Base-by-base conservation (phyloP, 2,113 vertebrate species). In the Grammomys dolichurus region DNA sequence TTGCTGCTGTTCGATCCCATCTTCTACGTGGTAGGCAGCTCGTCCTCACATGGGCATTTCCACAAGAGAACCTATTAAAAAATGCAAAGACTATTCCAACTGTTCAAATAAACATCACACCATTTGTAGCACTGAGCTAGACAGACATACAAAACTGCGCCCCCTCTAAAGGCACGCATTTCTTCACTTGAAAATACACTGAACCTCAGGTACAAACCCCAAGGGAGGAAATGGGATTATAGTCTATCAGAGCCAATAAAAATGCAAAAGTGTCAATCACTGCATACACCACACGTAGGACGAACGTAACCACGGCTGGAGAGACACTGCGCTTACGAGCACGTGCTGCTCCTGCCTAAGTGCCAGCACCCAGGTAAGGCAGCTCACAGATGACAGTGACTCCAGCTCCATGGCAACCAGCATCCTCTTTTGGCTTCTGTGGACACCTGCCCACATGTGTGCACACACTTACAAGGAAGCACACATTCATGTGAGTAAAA, bases 1-100 rank as follows among this genome's bases (percentile, higher is more conserved):
- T 99, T 99, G 98, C 99, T 99, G 98, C 99, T 99, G 73, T 99
- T 99, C 33, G 99, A 99, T 95, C 99, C 99, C 99, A 99, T 99
- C 97, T 98, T 99, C 96, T 16, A 9, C 77, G 16, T 4, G 87
- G 60, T 4, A 93, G 86, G 36, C 6, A 87, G 89, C 43, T 46
- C 63, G 56, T 67, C 95, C 90, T 99, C 97, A 99, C 94, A 98
- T 72, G 95, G 98, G 98, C 98, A 99, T 99, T 97, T 96, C 98
- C 98, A 96, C 16, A 87, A 93, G 2, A 19, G 1, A 72, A 86
- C 89, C 98, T 98, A 73, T 1, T 60, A 72, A 92, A 90, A 80
- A 84, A 81, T 69, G 22, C 5, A 14, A 63, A 28, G 26, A 60
- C 43, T 86, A 40, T 90, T 91, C 65, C 58, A 94, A 81, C 0